Conservation (phyloP, 2,888 invertebrate genomes). For the Thereva nobilitata region DNA sequence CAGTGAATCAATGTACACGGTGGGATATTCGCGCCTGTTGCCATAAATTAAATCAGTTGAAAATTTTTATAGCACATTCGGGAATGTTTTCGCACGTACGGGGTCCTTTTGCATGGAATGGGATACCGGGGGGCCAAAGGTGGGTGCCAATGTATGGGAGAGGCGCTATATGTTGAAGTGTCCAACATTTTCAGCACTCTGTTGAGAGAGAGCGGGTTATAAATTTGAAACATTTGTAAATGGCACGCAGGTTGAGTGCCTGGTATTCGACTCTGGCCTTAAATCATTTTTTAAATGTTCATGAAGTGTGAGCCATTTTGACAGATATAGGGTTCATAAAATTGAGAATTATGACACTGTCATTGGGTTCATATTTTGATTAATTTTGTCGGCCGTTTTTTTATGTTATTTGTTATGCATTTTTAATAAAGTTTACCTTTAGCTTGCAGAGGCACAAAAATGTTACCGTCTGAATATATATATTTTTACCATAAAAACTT, state of each 20-base stretch:
- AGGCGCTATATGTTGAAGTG: constrained; percentile 8
- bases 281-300: constrained; percentile 41
- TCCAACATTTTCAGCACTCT: constrained; percentile 26
- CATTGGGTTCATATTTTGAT: constrained; percentile 23
- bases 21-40: constrained; percentile 1
- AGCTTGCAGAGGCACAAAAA: too few relatives aligned
- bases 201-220: constrained; percentile 35
- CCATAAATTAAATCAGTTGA: constrained; percentile 38
- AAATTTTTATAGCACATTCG: constrained; percentile 39
- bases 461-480: too few relatives aligned
- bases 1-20: constrained; percentile 11
- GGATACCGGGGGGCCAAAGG: too few relatives aligned
- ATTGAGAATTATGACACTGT: constrained; percentile 39
- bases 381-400: neutral
- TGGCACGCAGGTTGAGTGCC: constrained; percentile 37
- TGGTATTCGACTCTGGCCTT: constrained; percentile 24
- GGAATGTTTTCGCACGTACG: constrained; percentile 12
- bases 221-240: constrained; percentile 41
- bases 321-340: constrained; percentile 41
- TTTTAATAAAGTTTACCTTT: too few relatives aligned
- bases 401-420: too few relatives aligned
- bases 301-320: constrained; percentile 40
- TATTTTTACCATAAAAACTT: too few relatives aligned
- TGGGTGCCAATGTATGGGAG: too few relatives aligned
- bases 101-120: neutral